Conservation (phyloP, 92 coral and sea anemone genomes). For the Phenganax stokvisi region DNA sequence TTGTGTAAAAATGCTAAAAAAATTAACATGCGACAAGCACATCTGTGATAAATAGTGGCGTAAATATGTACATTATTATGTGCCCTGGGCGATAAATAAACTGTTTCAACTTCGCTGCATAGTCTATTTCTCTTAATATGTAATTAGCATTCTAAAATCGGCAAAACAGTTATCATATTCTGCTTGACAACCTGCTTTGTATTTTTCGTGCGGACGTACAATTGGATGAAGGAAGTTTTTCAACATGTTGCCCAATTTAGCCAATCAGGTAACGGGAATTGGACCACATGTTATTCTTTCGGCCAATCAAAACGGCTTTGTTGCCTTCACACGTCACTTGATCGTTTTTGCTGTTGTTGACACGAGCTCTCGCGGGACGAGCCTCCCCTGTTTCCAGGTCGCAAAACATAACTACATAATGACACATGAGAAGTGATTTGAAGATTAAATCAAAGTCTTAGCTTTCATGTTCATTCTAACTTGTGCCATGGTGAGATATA, state of each 20-base stretch:
- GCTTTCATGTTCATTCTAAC: too few species aligned
- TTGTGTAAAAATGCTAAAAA: background rate
- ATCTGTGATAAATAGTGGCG: background rate
- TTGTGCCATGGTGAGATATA: too few species aligned
- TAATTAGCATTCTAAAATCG: too few species aligned
- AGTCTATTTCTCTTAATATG: too few species aligned
- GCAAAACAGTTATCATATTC: background rate
- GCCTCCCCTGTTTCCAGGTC: slow-evolving; percentile 24
- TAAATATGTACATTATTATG: too few species aligned
- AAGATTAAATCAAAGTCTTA: background rate
- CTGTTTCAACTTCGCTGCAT: too few species aligned
- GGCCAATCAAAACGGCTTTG: background rate
- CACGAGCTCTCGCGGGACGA: background rate
- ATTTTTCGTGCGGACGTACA: too few species aligned
- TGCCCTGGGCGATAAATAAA: too few species aligned
- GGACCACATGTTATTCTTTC: background rate
- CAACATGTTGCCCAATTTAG: background rate
- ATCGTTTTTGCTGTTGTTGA: background rate
- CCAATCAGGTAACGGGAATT: slow-evolving; percentile 8
- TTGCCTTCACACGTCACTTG: background rate
- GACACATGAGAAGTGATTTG: background rate
- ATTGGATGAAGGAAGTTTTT: too few species aligned
- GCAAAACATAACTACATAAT: slow-evolving; percentile 3
- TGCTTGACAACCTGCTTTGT: background rate
- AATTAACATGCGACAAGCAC: background rate